Percentiles rank a stretch among this genome's conserved stretches.
These are phyloP conservation scores for Scolopax rusticola DNA, from an alignment of 2,797 vertebrate species.

Conservation along the genomic window DNA sequence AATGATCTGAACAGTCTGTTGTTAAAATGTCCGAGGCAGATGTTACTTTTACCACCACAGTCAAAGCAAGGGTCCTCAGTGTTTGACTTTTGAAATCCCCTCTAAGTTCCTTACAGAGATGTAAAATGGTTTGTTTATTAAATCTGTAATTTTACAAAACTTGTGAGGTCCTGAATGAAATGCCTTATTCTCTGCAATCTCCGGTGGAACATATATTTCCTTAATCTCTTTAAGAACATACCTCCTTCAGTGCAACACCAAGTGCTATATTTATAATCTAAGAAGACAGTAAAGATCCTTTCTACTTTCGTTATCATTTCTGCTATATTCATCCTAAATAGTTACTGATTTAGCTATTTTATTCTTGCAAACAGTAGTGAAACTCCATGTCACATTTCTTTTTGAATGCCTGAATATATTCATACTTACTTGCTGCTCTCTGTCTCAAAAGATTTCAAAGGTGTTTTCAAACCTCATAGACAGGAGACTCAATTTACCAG, in stretches of 20 bases:
- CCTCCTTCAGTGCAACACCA: slow-evolving; percentile 25
- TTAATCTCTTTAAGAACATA: slow-evolving; percentile 59
- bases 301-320: not conserved
- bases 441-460: not conserved
- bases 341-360: not conserved
- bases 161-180: slow-evolving; percentile 74
- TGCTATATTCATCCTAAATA: not conserved
- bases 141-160: slow-evolving; percentile 70
- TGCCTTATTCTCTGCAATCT: not conserved
- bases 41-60: slow-evolving; percentile 80
- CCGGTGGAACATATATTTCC: slow-evolving; percentile 19
- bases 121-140: slow-evolving; percentile 79
- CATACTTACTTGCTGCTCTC: not conserved
- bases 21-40: slow-evolving; percentile 72
- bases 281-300: not conserved
- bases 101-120: slow-evolving; percentile 78
- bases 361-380: not conserved
- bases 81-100: slow-evolving; percentile 81
- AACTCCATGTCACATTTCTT: not conserved
- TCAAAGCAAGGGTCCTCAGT: slow-evolving; percentile 74
- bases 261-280: slow-evolving; percentile 7
- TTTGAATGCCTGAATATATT: not conserved
- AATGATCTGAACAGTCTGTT: slow-evolving; percentile 73
- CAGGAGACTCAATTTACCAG: not conserved
- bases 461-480: not conserved